These are phyloP conservation scores for Micronycteris hirsuta DNA, from an alignment of 2,113 vertebrate genomes.

Conservation along the genomic window DNA sequence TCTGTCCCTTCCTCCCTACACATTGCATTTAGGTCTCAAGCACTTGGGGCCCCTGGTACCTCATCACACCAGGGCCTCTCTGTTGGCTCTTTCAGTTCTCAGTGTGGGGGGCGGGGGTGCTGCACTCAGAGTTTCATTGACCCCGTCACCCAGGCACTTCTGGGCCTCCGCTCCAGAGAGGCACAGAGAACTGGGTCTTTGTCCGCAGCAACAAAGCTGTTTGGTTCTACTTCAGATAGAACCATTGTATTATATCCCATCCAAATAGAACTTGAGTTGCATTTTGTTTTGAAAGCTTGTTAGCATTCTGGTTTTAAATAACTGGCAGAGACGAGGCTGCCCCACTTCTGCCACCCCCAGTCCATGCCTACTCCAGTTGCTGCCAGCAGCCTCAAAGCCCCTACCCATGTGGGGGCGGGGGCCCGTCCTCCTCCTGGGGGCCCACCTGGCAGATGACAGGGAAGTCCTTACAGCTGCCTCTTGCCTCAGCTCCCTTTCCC, in stretches of 20 bases:
- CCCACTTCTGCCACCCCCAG: slow-evolving; percentile 18
- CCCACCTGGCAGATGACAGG: slow-evolving; percentile 23
- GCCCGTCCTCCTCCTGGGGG: neutral
- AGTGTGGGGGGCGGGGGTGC: neutral
- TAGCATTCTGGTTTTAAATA: slow-evolving; percentile 73
- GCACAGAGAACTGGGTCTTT: slow-evolving; percentile 28
- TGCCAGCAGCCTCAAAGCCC: neutral
- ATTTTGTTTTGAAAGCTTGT: slow-evolving; percentile 59
- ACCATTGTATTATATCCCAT: slow-evolving; percentile 70
- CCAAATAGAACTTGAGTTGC: slow-evolving; percentile 60
- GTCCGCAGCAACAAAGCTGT: slow-evolving; percentile 74
- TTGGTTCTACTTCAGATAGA: slow-evolving; percentile 71
- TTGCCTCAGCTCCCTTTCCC: neutral
- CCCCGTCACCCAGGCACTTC: slow-evolving; percentile 70
- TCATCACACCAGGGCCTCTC: neutral
- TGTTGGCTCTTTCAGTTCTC: slow-evolving; percentile 54
- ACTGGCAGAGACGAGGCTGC: slow-evolving; percentile 61
- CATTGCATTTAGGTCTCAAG: neutral
- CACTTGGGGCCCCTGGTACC: neutral
- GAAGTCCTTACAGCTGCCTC: neutral
- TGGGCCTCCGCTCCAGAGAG: slow-evolving; percentile 62
- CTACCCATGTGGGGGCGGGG: neutral
- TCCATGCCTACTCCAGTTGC: neutral
- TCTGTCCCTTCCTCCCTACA: neutral
- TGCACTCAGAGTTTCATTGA: slow-evolving; percentile 60